Base-by-base conservation (phyloP, 2,113 vertebrate genomes). In the Eretmochelys imbricata region DNA sequence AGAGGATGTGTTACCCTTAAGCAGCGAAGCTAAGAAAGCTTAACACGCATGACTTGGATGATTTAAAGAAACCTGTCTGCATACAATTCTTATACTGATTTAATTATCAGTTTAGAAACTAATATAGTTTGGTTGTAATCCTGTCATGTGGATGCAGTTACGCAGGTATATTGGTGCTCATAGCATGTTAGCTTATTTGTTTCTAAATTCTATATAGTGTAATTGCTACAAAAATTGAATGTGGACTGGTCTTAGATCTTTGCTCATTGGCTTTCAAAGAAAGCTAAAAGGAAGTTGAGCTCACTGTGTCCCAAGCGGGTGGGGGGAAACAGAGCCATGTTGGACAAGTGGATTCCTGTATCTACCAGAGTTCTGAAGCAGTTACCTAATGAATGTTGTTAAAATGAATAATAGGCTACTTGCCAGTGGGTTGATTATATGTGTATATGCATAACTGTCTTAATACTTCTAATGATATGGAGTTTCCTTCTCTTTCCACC, bases 321-420 rank as follows among this genome's bases (percentile, higher is more conserved):
- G 3, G 16, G 35, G 35, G 35, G 35, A 69, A 69, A 69, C 62
- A 19, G 57, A 59, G 16, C 31, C 62, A 69, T 69, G 31, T 69
- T 69, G 62, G 16, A 38, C n/a, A 72, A 17, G 20, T 72, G 14
- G 17, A 20, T 38, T 72, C 8, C 19, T 38, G 5, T 38, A 38
- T 38, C 12, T 78, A 48, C 25, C 42, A 16, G 62, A 57, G 49
- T 16, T 94, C 57, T 29, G 1, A 69, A 88, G 0, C 1, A 84
- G 16, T 6, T 50, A 10, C 5, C 80, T 88, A 0, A 0, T 85
- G 80, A 76, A 2, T 0, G 12, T 82, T 88, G n/a, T 92, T 31
- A 87, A 84, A 31, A 25, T 10, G 42, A 94, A 82, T 35, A 46
- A 59, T 31, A 81, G 65, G 89, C 79, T 9, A 89, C 29, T 65